Base-by-base conservation (phyloP, 2,113 vertebrate species). In the Albula glossodonta region DNA sequence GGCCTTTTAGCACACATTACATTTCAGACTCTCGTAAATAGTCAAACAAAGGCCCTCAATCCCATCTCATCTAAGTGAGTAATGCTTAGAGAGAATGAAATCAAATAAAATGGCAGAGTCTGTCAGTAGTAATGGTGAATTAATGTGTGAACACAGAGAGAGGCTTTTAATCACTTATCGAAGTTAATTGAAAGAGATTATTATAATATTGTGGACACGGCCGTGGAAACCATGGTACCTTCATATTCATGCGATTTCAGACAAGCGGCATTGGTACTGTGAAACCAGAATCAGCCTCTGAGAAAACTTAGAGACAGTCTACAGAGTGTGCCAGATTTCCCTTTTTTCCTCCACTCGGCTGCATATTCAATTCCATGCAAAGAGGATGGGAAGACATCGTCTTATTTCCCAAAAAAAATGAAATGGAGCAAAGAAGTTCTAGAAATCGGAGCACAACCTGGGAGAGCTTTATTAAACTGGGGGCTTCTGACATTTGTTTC, bases 341-440 rank as follows among this genome's bases (percentile, higher is more conserved):
- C 70, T 74, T 31, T 31, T 9, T 10, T 74, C n/a, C n/a, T 74
- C 22, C 25, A 31, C 5, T 11, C 22, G 0, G 22, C 70, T 31
- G n/a, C n/a, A 31, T 22, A 10, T 74, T 74, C n/a, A 70, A 17
- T 70, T n/a, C 19, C 22, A 22, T 22, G 63, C 17, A 70, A 86
- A 90, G 86, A 86, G 52, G 90, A 85, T 86, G 77, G 78, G 88
- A 83, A 89, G 90, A 91, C 88, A 92, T 81, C 86, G 87, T 53
- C 85, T 77, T 88, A 91, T 88, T 90, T 90, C 90, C 89, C 92
- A 93, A 88, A 87, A 84, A 82, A 79, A 89, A 85, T 84, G 87
- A 88, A 86, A 81, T 13, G 87, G 89, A 89, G 90, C 84, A 88
- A 88, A 89, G 88, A 90, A 86, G 89, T 50, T 83, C 86, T 88